phyloP scores from a whole-genome alignment of 2,113 vertebrate genomes.

The Aplodontia rufa region DNA sequence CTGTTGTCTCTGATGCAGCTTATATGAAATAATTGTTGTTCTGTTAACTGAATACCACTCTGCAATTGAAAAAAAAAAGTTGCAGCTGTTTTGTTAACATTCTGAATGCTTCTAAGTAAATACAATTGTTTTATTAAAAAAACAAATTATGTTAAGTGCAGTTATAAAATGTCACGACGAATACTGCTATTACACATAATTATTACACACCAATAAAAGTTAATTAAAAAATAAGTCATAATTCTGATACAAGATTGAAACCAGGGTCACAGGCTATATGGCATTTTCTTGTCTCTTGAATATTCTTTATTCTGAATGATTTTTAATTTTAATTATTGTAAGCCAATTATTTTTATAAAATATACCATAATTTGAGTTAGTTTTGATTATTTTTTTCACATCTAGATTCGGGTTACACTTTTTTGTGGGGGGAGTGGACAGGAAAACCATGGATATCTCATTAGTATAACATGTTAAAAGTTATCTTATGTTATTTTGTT shows the following conservation, averaged over 20 bases:
- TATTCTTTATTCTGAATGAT: neutral
- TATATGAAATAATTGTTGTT: too few relatives aligned
- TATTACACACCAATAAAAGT: too few relatives aligned
- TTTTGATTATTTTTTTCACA: neutral
- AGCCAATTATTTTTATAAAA: neutral
- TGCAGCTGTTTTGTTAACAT: constrained; percentile 97
- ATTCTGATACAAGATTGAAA: neutral
- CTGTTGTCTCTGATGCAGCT: too few relatives aligned
- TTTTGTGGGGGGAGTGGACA: fast-evolving
- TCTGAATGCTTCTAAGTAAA: constrained; percentile 98
- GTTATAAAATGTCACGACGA: too few relatives aligned
- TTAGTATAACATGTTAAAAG: neutral
- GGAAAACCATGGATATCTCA: neutral
- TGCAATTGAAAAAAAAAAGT: constrained; percentile 84
- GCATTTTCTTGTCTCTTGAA: neutral
- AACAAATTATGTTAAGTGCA: too few relatives aligned
- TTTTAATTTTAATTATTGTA: neutral
- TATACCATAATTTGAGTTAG: neutral
- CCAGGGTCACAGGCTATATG: neutral
- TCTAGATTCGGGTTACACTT: neutral
- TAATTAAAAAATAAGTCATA: neutral
- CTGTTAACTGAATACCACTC: too few relatives aligned
- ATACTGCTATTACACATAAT: too few relatives aligned
- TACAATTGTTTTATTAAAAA: constrained; percentile 85
- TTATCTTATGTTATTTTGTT: neutral